A percentile compares a stretch with the other conserved stretches of the same genome.
Conservation (phyloP, 2,888 invertebrate species). For the Ochlodes sylvanus region DNA sequence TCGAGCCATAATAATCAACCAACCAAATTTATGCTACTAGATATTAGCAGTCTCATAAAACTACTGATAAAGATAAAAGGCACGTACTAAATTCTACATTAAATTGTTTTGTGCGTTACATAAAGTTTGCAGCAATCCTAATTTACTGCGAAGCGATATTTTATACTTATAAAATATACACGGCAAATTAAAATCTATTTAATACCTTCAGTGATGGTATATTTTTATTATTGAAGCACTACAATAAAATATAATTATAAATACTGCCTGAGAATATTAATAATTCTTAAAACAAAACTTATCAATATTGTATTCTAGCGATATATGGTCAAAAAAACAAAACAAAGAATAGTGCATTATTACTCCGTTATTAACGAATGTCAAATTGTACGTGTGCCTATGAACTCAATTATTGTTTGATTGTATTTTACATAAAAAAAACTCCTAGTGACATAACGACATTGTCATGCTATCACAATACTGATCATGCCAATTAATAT, state of each 20-base stretch:
- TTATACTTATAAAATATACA: not conserved
- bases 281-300: not conserved
- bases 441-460: slow-evolving; percentile 21
- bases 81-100: not conserved
- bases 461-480: slow-evolving; percentile 35
- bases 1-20: no score
- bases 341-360: not conserved
- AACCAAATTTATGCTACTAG: no score
- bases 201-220: not conserved
- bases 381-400: slow-evolving; percentile 6
- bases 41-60: no score
- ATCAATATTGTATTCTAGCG: not conserved
- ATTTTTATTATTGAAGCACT: not conserved
- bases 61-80: no score
- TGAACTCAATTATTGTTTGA: not conserved
- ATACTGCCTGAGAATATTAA: not conserved
- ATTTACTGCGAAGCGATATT: not conserved
- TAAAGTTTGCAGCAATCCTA: not conserved
- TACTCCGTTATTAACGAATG: not conserved
- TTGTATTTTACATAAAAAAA: slow-evolving; percentile 1
- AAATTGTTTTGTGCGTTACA: not conserved
- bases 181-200: not conserved
- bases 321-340: not conserved
- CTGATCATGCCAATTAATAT: slow-evolving; percentile 34
- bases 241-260: not conserved